Evolutionary conservation across 92 coral and sea anemone species (phyloP), one percentile per base, ranked within the genome.

Genomic region (Epizoanthus scotinus): DNA sequence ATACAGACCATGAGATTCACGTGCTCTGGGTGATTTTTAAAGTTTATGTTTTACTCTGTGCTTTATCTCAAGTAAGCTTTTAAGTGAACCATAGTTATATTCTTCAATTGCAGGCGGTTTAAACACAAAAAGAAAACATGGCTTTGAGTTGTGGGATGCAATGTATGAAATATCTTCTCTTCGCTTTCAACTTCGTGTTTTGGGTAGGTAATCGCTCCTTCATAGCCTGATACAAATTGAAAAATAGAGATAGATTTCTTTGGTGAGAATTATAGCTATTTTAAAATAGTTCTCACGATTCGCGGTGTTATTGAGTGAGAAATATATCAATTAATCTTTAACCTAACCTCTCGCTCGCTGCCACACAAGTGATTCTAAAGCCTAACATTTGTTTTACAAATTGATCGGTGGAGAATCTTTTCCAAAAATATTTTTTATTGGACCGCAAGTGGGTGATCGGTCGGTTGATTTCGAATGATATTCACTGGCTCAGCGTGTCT

Each of bases 101-200:
- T 71, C 44, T 13, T 8, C 49, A 71, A 60, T 47, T 26, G 17
- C 70, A 28, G 20, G 22, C 21, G 67, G 49, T 75, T 28, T 31
- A 44, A 53, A 73, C 22, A 15, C 28, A 55, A 69, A 53, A 49
- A 7, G 55, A 36, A 26, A 34, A 2, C n/a, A 90, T 85, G 86
- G 93, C 90, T 53, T 67, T 94, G 24, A 91, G 94, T 36, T 95
- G 98, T 77, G 99, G 99, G 71, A 95, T 93, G 98, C 91, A 90
- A 52, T 95, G 99, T 72, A 86, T 95, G 95, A 95, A 95, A 78
- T 92, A 92, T 63, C 89, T 95, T 31, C 92, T 95, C 57, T 90
- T 94, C 71, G 99, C 97, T 34, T 95, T 95, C 74, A 95, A 95
- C 80, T 79, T 95, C 9, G 98, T 95, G 13, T 95, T 95, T 57